Conservation (phyloP, 2,888 invertebrate genomes). For the Archips xylosteana region DNA sequence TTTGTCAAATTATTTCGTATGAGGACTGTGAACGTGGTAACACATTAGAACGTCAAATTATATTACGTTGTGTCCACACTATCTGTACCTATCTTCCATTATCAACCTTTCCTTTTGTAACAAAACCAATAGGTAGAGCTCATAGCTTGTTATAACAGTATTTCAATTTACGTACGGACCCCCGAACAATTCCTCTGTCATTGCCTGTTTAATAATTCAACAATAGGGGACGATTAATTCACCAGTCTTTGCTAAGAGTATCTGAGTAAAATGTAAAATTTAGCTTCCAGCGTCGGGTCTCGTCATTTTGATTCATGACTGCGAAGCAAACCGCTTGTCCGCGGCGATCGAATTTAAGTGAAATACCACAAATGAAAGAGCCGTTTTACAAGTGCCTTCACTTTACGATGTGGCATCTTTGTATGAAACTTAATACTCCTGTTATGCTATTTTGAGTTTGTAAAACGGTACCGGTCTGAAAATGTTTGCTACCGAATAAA, state of each 20-base stretch:
- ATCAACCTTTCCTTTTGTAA: background rate
- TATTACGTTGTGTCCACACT: background rate
- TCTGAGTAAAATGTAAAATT: slow-evolving; percentile 9
- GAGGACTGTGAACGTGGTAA: too few species aligned
- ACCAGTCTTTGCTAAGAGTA: background rate
- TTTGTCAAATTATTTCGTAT: too few species aligned
- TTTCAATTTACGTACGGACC: slow-evolving; percentile 1
- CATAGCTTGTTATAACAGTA: background rate
- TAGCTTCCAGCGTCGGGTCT: slow-evolving; percentile 16
- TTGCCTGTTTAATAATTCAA: slow-evolving; percentile 18
- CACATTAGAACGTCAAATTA: background rate
- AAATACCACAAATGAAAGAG: slow-evolving; percentile 1
- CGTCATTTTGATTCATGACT: slow-evolving; percentile 28
- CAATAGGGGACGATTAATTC: slow-evolving; percentile 8
- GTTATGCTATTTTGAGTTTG: background rate
- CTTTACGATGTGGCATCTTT: background rate
- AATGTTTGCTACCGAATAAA: too few species aligned
- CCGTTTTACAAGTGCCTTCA: background rate
- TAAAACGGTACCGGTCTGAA: background rate
- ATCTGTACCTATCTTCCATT: background rate
- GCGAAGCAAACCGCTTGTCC: background rate
- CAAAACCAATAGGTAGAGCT: background rate
- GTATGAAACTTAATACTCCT: background rate
- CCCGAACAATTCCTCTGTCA: slow-evolving; percentile 4
- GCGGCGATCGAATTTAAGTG: background rate